A percentile compares a stretch with the other conserved stretches of the same genome.
phyloP scores from a whole-genome alignment of 2,797 vertebrate species.

The Vespertilio murinus region DNA sequence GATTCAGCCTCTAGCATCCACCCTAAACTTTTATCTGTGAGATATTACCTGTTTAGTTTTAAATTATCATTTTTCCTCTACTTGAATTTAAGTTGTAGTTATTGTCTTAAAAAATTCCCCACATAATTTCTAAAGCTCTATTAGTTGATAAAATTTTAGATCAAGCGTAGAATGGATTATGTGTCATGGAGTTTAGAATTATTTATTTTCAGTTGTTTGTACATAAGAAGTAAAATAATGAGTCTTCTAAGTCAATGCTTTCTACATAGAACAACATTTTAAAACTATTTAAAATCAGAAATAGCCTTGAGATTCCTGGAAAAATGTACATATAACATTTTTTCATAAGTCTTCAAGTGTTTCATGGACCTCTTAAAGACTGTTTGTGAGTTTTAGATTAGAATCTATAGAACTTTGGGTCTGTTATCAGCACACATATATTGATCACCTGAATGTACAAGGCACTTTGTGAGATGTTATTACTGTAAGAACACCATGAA shows the following conservation, averaged over 20 bases:
- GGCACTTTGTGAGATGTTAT: background rate
- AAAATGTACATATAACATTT: slow-evolving; percentile 4
- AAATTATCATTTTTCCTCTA: background rate
- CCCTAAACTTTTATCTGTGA: background rate
- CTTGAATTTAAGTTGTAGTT: background rate
- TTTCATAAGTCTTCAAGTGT: background rate
- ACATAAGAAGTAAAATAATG: slow-evolving; percentile 14
- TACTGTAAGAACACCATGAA: background rate
- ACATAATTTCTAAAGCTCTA: background rate
- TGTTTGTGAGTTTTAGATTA: background rate
- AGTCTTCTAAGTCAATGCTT: background rate
- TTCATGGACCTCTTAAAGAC: slow-evolving; percentile 5
- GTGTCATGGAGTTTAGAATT: slow-evolving; percentile 2
- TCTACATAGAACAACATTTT: background rate
- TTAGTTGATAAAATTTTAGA: background rate
- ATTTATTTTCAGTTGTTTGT: slow-evolving; percentile 25
- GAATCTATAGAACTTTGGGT: background rate
- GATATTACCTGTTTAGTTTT: background rate
- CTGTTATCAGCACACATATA: background rate
- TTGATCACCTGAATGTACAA: background rate
- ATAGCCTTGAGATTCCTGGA: background rate
- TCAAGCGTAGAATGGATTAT: background rate
- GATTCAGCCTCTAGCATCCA: background rate
- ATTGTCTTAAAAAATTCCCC: slow-evolving; percentile 38
- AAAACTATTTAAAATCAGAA: background rate